Evolutionary conservation across 2,797 vertebrate genomes (phyloP).

Genomic region (Neosalanx taihuensis): DNA sequence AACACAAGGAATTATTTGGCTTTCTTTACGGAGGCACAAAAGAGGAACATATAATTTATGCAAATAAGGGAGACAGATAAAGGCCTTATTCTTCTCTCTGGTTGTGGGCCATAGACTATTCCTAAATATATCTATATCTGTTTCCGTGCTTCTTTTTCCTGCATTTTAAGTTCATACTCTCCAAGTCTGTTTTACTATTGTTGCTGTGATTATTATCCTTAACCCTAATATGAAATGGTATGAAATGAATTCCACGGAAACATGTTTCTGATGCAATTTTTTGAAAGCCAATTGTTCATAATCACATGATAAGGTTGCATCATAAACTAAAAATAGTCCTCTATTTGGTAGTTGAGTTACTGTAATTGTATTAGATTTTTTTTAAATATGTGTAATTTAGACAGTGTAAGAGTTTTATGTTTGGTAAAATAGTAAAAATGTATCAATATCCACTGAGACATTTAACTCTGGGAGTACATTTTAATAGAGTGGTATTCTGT

Average conservation of each 20-base stretch:
- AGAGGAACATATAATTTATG: slow-evolving; percentile 74
- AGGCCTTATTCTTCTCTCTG: slow-evolving; percentile 64
- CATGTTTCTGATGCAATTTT: neutral
- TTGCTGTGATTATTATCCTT: neutral
- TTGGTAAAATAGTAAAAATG: slow-evolving; percentile 51
- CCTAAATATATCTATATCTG: slow-evolving; percentile 61
- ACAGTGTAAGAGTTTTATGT: slow-evolving; percentile 23
- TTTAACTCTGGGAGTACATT: slow-evolving; percentile 45
- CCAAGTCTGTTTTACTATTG: neutral
- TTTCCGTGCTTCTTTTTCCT: slow-evolving; percentile 48
- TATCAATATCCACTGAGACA: slow-evolving; percentile 53
- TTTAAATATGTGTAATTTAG: too few species aligned
- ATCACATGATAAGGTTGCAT: too few species aligned
- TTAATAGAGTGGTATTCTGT: slow-evolving; percentile 44
- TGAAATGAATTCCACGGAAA: neutral
- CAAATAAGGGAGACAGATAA: slow-evolving; percentile 74
- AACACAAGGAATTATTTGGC: slow-evolving; percentile 68
- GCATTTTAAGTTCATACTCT: slow-evolving; percentile 20
- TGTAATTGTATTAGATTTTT: neutral
- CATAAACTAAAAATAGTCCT: neutral
- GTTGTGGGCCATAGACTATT: slow-evolving; percentile 64
- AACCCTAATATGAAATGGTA: neutral
- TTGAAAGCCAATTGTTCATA: too few species aligned
- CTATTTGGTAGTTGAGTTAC: too few species aligned
- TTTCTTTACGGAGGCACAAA: slow-evolving; percentile 67